Conservation (phyloP, 2,797 vertebrate genomes). For the Prunella strophiata region DNA sequence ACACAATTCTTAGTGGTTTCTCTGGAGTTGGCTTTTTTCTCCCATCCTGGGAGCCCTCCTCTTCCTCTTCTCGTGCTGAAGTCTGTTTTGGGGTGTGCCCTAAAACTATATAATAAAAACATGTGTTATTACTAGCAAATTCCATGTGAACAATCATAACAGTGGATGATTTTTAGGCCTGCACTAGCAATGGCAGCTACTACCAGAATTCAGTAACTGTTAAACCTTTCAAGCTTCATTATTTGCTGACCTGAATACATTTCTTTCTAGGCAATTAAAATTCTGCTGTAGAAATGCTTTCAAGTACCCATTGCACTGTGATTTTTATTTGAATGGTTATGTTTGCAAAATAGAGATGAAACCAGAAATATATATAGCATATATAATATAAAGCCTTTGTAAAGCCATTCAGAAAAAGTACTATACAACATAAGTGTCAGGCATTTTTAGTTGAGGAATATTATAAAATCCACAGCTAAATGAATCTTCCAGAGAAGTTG, state of each 20-base stretch:
- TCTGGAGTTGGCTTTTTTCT: background rate
- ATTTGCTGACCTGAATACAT: background rate
- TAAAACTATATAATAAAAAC: background rate
- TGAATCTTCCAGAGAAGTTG: background rate
- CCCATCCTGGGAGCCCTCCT: background rate
- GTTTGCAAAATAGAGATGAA: background rate
- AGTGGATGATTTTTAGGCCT: background rate
- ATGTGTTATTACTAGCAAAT: background rate
- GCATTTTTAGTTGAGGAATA: background rate
- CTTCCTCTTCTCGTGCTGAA: background rate
- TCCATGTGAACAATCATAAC: background rate
- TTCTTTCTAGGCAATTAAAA: conserved; percentile 22
- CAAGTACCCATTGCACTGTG: background rate
- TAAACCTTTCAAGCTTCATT: background rate
- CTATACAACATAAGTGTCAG: background rate
- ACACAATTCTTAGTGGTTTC: background rate
- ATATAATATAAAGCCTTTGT: background rate
- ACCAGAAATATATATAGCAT: background rate
- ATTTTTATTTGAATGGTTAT: background rate
- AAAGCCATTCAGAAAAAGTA: background rate
- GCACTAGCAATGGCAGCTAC: background rate
- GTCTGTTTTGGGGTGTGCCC: background rate
- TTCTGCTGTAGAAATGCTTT: background rate
- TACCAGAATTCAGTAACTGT: background rate
- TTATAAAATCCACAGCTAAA: background rate